phyloP scores from a whole-genome alignment of 1,140 invertebrate species.

The Pomacea maculata region DNA sequence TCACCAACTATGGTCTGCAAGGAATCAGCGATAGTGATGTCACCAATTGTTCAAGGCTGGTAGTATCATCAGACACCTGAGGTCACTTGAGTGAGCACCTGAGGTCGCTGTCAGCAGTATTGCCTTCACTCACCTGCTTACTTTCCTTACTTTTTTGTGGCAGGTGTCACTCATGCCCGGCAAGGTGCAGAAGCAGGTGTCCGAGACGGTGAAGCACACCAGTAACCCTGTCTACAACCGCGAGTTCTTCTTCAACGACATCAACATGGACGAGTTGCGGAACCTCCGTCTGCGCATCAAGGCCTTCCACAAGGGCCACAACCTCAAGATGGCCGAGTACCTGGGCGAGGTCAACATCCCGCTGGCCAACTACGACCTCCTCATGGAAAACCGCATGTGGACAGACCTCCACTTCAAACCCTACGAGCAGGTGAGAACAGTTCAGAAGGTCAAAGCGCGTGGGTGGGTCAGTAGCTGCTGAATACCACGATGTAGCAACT shows the following conservation, averaged over 20 bases:
- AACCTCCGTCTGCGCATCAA: slow-evolving; percentile 52
- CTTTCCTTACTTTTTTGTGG: not conserved
- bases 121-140: too few species aligned
- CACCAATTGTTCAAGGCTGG: too few species aligned
- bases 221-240: slow-evolving; percentile 55
- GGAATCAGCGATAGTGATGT: too few species aligned
- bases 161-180: slow-evolving; percentile 58
- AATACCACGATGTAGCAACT: too few species aligned
- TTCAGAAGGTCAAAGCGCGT: not conserved
- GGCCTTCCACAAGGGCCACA: slow-evolving; percentile 52
- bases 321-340: slow-evolving; percentile 53
- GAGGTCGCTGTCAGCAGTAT: too few species aligned
- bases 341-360: slow-evolving; percentile 55
- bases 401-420: slow-evolving; percentile 54
- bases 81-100: too few species aligned
- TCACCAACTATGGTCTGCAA: too few species aligned
- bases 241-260: slow-evolving; percentile 54
- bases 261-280: slow-evolving; percentile 49
- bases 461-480: not conserved
- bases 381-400: slow-evolving; percentile 62
- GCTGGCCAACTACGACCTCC: slow-evolving; percentile 54
- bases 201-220: slow-evolving; percentile 53
- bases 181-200: slow-evolving; percentile 58
- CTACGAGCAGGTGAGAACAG: slow-evolving; percentile 50
- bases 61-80: too few species aligned